Evolutionary conservation across 2,113 vertebrate genomes (phyloP).

Genomic region (Vireo altiloquus): DNA sequence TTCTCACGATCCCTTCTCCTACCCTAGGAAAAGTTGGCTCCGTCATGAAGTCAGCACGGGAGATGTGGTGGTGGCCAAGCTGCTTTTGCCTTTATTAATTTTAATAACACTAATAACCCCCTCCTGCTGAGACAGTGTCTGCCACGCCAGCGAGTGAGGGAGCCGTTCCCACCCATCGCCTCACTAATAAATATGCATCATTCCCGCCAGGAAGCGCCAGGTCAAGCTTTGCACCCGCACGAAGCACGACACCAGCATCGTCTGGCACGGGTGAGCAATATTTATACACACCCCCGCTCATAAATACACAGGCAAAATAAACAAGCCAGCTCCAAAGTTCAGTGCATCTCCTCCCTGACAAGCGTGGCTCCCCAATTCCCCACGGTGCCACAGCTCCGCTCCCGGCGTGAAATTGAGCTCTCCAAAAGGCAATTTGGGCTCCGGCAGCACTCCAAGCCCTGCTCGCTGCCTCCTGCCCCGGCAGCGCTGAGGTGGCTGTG

Average conservation of each 20-base stretch:
- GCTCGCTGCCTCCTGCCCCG: not conserved
- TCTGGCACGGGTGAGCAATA: constrained; percentile 29
- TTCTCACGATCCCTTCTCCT: not conserved
- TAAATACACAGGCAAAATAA: not conserved
- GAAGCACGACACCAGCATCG: not conserved
- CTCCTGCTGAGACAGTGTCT: constrained; percentile 12
- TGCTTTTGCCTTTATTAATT: constrained; percentile 4
- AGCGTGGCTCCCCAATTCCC: constrained; percentile 63
- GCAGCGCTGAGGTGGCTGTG: fast-evolving
- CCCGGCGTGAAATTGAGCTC: constrained; percentile 57
- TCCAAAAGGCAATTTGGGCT: constrained; percentile 51
- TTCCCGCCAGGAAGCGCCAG: constrained; percentile 14
- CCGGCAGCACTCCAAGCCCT: not conserved
- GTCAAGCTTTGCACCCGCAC: constrained; percentile 53
- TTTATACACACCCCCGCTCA: not conserved
- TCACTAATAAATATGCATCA: constrained; percentile 64
- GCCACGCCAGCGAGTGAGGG: not conserved
- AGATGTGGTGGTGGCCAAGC: not conserved
- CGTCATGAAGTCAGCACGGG: not conserved
- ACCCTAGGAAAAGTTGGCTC: not conserved
- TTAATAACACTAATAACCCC: not conserved
- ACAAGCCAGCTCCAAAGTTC: constrained; percentile 27
- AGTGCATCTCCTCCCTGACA: constrained; percentile 67
- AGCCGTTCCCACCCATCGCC: not conserved
- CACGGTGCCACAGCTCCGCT: not conserved